Percentiles rank a stretch among this genome's conserved stretches.
phyloP scores from a whole-genome alignment of 2,797 vertebrate species.

The Crypturellus tataupa region DNA sequence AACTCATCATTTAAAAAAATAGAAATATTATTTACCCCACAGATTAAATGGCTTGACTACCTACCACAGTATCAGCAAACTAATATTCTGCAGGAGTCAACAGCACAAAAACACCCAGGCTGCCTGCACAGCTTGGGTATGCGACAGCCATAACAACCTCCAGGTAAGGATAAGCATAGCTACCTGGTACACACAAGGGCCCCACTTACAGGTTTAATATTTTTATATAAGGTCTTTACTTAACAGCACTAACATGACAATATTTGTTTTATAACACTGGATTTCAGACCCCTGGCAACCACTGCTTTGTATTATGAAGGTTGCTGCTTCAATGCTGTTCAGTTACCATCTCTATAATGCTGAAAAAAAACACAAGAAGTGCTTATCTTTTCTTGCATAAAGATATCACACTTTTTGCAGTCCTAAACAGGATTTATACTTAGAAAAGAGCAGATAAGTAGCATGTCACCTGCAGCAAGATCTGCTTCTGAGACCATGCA shows the following conservation, averaged over 20 bases:
- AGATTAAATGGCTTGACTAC: background rate
- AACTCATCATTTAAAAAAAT: background rate
- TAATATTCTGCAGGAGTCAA: background rate
- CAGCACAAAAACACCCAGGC: background rate
- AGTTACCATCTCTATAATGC: fast-evolving
- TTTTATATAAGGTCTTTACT: background rate
- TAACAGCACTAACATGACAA: background rate
- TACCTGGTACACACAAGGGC: background rate
- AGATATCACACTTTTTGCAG: background rate
- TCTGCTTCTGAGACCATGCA: background rate
- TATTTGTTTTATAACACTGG: fast-evolving
- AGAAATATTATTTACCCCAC: background rate
- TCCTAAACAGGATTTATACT: background rate
- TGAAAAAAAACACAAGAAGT: background rate
- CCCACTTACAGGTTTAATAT: background rate
- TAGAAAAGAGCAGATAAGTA: background rate
- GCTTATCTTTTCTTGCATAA: background rate
- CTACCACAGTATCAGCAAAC: background rate
- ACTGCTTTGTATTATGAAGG: background rate
- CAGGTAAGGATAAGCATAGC: background rate
- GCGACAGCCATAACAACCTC: background rate
- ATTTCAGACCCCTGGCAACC: background rate
- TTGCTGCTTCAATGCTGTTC: background rate
- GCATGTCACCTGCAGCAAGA: background rate
- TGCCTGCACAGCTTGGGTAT: background rate